Evolutionary conservation across 2,797 vertebrate genomes (phyloP).

Genomic region (Echiichthys vipera): DNA sequence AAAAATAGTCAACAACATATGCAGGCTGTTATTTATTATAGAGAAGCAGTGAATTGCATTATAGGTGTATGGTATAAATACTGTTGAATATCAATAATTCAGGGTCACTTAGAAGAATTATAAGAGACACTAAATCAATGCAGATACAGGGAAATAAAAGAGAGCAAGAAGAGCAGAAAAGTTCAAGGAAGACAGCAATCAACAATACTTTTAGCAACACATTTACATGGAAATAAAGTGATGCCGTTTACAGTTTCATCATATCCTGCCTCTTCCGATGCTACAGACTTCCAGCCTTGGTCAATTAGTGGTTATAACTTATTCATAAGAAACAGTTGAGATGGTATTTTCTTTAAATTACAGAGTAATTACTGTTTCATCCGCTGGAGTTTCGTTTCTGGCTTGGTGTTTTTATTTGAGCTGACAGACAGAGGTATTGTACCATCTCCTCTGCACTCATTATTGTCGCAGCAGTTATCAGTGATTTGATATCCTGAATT

Average conservation of each 20-base stretch:
- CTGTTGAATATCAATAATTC: constrained; percentile 38
- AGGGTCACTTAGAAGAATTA: constrained; percentile 44
- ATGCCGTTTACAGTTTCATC: constrained; percentile 31
- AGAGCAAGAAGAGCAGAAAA: background rate
- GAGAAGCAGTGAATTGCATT: background rate
- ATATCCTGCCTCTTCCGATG: background rate
- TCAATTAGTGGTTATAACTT: constrained; percentile 58
- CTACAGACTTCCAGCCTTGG: constrained; percentile 23
- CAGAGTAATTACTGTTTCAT: constrained; percentile 48
- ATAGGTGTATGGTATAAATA: constrained; percentile 22
- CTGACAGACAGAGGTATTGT: constrained; percentile 32
- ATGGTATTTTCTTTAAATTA: constrained; percentile 42
- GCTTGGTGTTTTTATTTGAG: constrained; percentile 35
- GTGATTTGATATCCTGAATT: constrained; percentile 63
- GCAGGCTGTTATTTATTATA: background rate
- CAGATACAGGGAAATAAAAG: constrained; percentile 14
- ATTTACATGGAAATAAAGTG: constrained; percentile 28
- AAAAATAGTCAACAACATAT: background rate
- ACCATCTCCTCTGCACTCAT: constrained; percentile 36
- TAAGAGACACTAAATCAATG: constrained; percentile 45
- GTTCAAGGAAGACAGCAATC: background rate
- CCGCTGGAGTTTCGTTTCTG: constrained; percentile 33
- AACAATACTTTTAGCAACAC: background rate
- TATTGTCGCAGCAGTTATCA: constrained; percentile 42
- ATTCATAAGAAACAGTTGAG: constrained; percentile 48